These are phyloP conservation scores for Zaprionus capensis DNA, from an alignment of 1,140 invertebrate species.

Conservation along the genomic window DNA sequence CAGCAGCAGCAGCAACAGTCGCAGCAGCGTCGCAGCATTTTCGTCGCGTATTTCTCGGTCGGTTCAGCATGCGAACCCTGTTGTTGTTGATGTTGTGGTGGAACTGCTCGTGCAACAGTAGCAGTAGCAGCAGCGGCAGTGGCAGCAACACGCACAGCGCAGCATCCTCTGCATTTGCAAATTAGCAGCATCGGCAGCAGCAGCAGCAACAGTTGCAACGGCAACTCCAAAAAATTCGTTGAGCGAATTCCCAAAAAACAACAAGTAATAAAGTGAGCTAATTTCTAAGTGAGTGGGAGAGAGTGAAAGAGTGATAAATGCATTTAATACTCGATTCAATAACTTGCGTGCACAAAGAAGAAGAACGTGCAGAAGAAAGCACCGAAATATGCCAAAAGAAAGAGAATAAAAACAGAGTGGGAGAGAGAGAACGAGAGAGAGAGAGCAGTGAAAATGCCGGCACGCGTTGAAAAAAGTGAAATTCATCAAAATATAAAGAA, in stretches of 20 bases:
- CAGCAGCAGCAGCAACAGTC: constrained; percentile 8
- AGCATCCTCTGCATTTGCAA: constrained; percentile 61
- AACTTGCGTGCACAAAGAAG: constrained; percentile 33
- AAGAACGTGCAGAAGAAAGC: constrained; percentile 12
- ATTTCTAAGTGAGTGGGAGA: constrained; percentile 11
- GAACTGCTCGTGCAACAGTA: constrained; percentile 28
- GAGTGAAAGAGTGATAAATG: neutral
- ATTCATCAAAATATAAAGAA: constrained; percentile 21
- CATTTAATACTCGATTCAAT: neutral
- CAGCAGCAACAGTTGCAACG: constrained; percentile 50
- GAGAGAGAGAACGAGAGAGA: constrained; percentile 23
- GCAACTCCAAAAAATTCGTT: constrained; percentile 42
- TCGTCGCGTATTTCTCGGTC: constrained; percentile 15
- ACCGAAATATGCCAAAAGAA: constrained; percentile 7
- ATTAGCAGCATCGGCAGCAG: constrained; percentile 59
- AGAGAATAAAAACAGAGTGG: constrained; percentile 6
- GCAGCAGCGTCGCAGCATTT: constrained; percentile 33
- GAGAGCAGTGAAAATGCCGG: constrained; percentile 43
- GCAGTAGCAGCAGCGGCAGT: constrained; percentile 29
- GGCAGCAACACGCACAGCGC: constrained; percentile 12
- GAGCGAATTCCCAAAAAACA: constrained; percentile 43
- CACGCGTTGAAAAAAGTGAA: constrained; percentile 72
- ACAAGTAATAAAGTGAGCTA: constrained; percentile 10
- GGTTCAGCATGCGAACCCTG: constrained; percentile 47
- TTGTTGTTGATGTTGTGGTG: constrained; percentile 29